Conservation (phyloP, 2,888 invertebrate species). For the Orthosia gothica region DNA sequence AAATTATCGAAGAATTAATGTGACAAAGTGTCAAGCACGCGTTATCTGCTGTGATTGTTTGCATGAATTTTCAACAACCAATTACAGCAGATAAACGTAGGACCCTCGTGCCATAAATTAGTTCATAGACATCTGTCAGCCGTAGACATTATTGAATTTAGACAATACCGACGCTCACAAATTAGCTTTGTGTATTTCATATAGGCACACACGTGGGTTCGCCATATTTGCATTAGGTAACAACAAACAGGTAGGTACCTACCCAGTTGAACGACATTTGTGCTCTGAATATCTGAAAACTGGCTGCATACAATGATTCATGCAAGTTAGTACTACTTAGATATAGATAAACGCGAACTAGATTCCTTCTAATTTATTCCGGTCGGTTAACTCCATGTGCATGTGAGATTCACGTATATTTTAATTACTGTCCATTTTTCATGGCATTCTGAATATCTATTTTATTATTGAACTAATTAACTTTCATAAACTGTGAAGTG, state of each 20-base stretch:
- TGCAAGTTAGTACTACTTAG: constrained; percentile 54
- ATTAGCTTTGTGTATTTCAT: constrained; percentile 45
- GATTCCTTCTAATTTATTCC: constrained; percentile 64
- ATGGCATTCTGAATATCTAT: constrained; percentile 58
- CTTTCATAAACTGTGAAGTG: constrained; percentile 43
- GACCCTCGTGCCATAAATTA: background rate
- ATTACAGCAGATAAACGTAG: no score
- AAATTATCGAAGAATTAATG: no score
- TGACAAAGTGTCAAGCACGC: no score
- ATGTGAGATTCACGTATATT: constrained; percentile 57
- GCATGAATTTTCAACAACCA: no score
- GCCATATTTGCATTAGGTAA: constrained; percentile 62
- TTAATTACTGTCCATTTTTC: constrained; percentile 56
- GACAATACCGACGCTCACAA: constrained; percentile 24
- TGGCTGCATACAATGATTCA: constrained; percentile 61
- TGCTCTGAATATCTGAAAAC: constrained; percentile 73
- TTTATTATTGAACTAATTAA: constrained; percentile 52
- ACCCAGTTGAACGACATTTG: constrained; percentile 66
- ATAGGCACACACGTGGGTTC: constrained; percentile 56
- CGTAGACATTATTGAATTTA: constrained; percentile 6
- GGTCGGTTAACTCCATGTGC: constrained; percentile 62
- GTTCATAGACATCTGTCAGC: background rate
- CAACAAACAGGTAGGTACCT: constrained; percentile 61
- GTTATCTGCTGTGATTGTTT: no score
- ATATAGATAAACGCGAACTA: constrained; percentile 62